Conservation (phyloP, 2,797 vertebrate genomes). For the Myotis pilosus region DNA sequence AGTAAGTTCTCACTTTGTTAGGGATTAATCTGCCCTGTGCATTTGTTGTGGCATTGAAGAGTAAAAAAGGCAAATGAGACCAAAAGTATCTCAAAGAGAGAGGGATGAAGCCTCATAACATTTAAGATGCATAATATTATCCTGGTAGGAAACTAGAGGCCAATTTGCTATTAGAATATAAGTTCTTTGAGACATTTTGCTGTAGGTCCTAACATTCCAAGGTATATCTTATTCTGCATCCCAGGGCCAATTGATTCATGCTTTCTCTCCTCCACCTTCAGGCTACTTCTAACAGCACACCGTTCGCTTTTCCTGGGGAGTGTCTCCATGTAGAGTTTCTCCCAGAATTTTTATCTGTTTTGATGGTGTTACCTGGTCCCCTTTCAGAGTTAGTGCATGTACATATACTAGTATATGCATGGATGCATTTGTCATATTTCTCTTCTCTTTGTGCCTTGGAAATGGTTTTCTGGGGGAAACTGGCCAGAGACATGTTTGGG, state of each 20-base stretch:
- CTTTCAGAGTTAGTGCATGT: neutral
- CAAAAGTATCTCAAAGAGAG: neutral
- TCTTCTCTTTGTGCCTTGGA: slow-evolving; percentile 11
- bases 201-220: neutral
- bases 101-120: neutral
- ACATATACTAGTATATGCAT: neutral
- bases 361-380: neutral
- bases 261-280: neutral
- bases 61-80: neutral
- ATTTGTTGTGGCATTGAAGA: neutral
- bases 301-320: neutral
- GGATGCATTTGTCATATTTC: neutral
- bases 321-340: neutral
- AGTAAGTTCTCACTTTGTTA: neutral
- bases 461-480: slow-evolving; percentile 48
- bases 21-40: neutral
- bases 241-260: neutral
- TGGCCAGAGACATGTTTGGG: slow-evolving; percentile 33
- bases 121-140: neutral
- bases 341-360: neutral
- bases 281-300: neutral
- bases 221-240: neutral
- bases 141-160: neutral
- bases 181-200: neutral
- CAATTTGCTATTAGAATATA: slow-evolving; percentile 1